A percentile compares a stretch with the other conserved stretches of the same genome.
phyloP scores from a whole-genome alignment of 92 coral and sea anemone species.

The Porites rus region DNA sequence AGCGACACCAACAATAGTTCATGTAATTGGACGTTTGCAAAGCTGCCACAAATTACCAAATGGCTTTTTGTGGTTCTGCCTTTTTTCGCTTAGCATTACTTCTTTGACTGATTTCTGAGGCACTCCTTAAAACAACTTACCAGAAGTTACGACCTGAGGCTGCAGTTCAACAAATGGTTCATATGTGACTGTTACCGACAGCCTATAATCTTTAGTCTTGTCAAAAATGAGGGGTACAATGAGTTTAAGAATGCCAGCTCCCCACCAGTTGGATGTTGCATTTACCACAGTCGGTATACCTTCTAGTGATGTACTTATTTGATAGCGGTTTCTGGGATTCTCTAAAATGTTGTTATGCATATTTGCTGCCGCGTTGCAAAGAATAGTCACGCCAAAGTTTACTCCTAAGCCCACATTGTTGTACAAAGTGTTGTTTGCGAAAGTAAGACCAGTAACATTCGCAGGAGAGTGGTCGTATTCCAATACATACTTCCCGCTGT shows the following conservation, averaged over 20 bases:
- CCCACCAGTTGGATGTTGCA: conserved; percentile 76
- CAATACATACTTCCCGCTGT: conserved; percentile 18
- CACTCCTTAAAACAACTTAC: conserved; percentile 21
- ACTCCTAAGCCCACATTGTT: conserved; percentile 28
- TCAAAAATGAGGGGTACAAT: conserved; percentile 53
- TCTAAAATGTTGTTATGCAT: conserved; percentile 42
- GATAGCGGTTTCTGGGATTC: conserved; percentile 63
- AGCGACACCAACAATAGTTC: too few species aligned
- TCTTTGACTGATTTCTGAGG: too few species aligned
- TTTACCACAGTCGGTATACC: conserved; percentile 23
- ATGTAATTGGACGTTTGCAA: too few species aligned
- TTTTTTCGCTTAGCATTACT: too few species aligned
- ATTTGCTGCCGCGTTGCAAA: conserved; percentile 34
- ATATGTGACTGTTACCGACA: conserved; percentile 54
- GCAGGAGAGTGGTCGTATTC: background rate
- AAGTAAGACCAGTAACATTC: background rate
- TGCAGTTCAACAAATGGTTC: conserved; percentile 43
- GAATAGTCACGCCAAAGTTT: conserved; percentile 37
- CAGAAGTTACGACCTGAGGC: conserved; percentile 28
- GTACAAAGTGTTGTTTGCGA: conserved; percentile 18
- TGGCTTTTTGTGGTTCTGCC: too few species aligned
- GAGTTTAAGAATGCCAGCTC: conserved; percentile 2
- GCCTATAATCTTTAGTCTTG: conserved; percentile 31
- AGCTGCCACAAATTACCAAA: too few species aligned
- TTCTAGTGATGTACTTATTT: conserved; percentile 37